phyloP scores from a whole-genome alignment of 2,888 invertebrate species.

The Drosophila kanekoi region DNA sequence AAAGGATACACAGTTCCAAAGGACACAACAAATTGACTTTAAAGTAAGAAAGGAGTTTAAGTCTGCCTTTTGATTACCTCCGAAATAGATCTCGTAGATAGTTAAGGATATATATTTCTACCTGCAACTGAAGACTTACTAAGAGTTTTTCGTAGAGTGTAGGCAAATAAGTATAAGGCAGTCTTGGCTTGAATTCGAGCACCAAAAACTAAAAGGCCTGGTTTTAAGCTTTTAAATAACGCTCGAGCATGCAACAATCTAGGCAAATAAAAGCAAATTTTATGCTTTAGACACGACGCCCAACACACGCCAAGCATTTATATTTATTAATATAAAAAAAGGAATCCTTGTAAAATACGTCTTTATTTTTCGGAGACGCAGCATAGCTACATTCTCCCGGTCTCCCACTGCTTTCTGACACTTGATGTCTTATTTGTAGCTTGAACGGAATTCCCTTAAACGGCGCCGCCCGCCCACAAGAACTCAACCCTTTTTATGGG shows the following conservation, averaged over 20 bases:
- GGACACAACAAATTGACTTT: not conserved
- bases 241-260: too few relatives aligned
- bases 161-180: too few relatives aligned
- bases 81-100: too few relatives aligned
- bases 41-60: not conserved
- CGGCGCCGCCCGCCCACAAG: not conserved
- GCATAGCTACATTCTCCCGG: not conserved
- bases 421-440: conserved; percentile 70
- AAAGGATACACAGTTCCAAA: not conserved
- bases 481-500: conserved; percentile 58
- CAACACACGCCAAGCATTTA: not conserved
- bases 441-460: conserved; percentile 19
- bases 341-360: conserved; percentile 1
- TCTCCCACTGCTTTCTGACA: conserved; percentile 25
- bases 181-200: too few relatives aligned
- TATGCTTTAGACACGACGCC: not conserved
- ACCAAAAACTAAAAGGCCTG: too few relatives aligned
- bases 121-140: too few relatives aligned
- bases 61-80: too few relatives aligned
- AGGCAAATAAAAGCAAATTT: not conserved
- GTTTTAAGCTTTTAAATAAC: too few relatives aligned
- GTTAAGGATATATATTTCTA: too few relatives aligned
- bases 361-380: conserved; percentile 20
- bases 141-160: too few relatives aligned
- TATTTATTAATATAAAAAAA: not conserved